phyloP scores from a whole-genome alignment of 1,140 invertebrate species.

The Drosophila funebris region DNA sequence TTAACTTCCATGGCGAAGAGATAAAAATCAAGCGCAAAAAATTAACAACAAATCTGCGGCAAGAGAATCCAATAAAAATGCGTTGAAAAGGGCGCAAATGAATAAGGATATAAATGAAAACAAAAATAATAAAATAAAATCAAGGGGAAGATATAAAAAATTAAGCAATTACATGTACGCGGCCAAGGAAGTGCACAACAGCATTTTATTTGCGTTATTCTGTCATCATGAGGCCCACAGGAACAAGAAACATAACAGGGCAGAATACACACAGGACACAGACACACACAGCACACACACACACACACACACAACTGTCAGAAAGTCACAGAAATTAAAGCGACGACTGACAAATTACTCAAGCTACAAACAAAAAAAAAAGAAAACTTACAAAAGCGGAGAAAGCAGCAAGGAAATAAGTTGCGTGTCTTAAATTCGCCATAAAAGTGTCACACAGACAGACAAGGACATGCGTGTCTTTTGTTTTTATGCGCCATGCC shows the following conservation, averaged over 20 bases:
- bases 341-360: constrained; percentile 65
- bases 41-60: constrained; percentile 58
- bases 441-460: constrained; percentile 77
- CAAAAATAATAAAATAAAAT: constrained; percentile 41
- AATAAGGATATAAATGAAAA: constrained; percentile 31
- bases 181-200: constrained; percentile 66
- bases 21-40: constrained; percentile 76
- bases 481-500: constrained; percentile 73
- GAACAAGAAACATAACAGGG: neutral
- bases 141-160: constrained; percentile 58
- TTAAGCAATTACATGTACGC: constrained; percentile 77
- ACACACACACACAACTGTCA: neutral
- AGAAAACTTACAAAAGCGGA: constrained; percentile 3
- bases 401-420: constrained; percentile 40
- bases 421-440: constrained; percentile 80
- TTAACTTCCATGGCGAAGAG: constrained; percentile 60
- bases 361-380: constrained; percentile 18
- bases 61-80: constrained; percentile 59
- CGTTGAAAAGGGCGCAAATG: constrained; percentile 31
- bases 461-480: constrained; percentile 76
- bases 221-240: constrained; percentile 53
- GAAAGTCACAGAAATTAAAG: constrained; percentile 59
- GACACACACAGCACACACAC: neutral
- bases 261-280: constrained; percentile 21
- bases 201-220: constrained; percentile 71